Percentiles rank a stretch among this genome's conserved stretches.
These are phyloP conservation scores for Odontothrips loti DNA, from an alignment of 2,888 invertebrate species.

Conservation along the genomic window DNA sequence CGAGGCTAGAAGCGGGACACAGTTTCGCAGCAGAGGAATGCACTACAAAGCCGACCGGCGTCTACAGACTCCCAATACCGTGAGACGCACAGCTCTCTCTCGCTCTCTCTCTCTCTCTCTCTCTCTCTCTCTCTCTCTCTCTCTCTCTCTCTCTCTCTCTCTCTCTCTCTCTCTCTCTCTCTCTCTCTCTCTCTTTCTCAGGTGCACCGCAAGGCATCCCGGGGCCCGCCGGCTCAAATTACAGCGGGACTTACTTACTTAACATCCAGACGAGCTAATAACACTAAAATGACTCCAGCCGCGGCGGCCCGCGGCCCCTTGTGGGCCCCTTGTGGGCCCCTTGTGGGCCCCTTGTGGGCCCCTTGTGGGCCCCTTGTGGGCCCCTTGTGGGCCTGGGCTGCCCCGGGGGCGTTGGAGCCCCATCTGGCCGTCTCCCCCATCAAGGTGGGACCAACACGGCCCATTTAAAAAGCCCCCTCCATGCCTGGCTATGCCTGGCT, in stretches of 20 bases:
- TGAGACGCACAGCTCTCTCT: too few relatives aligned
- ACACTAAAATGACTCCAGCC: constrained; percentile 2
- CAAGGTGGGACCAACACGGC: background rate
- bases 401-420: background rate
- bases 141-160: background rate
- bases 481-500: too few relatives aligned
- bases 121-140: constrained; percentile 1
- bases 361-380: background rate
- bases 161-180: background rate
- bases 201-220: constrained; percentile 6
- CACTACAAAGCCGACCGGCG: too few relatives aligned
- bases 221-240: background rate
- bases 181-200: background rate
- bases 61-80: too few relatives aligned
- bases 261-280: constrained; percentile 25
- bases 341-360: background rate
- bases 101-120: background rate
- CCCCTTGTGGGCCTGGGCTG: too few relatives aligned
- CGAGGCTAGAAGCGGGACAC: background rate
- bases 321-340: background rate
- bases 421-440: background rate
- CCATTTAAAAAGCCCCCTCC: background rate
- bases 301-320: background rate
- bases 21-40: background rate
- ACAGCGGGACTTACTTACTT: constrained; percentile 7